Evolutionary conservation across 2,888 invertebrate species (phyloP).

Genomic region (Proisotoma minuta): DNA sequence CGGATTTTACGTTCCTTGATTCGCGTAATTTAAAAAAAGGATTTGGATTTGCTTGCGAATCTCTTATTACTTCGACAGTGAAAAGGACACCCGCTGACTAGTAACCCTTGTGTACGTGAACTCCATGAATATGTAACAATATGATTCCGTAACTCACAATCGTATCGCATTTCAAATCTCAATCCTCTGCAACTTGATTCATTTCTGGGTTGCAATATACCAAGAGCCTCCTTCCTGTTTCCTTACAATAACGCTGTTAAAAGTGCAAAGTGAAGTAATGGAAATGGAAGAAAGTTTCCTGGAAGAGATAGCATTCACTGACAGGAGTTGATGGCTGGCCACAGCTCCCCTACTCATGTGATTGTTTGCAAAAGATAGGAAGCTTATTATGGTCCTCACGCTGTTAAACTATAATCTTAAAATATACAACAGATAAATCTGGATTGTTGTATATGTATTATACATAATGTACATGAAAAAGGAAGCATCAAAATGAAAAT

Average conservation of each 20-base stretch:
- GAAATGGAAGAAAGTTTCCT: conserved; percentile 3
- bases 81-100: background rate
- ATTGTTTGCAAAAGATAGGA: background rate
- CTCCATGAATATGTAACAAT: background rate
- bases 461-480: background rate
- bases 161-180: conserved; percentile 1
- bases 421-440: background rate
- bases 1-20: conserved; percentile 12
- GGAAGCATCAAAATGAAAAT: background rate
- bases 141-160: background rate
- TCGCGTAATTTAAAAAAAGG: conserved; percentile 25
- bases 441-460: background rate
- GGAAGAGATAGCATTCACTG: too few relatives aligned
- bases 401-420: background rate
- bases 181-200: background rate
- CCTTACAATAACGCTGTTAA: too few relatives aligned
- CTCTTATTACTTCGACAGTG: too few relatives aligned
- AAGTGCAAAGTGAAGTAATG: background rate
- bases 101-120: background rate
- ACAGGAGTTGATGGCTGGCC: background rate
- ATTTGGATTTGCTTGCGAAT: conserved; percentile 8
- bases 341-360: background rate
- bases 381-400: too few relatives aligned
- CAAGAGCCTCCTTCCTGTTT: background rate
- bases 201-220: background rate